Percentiles rank a stretch among this genome's conserved stretches.
Conservation (phyloP, 2,888 invertebrate genomes). For the Amblyjoppa fuscipennis region DNA sequence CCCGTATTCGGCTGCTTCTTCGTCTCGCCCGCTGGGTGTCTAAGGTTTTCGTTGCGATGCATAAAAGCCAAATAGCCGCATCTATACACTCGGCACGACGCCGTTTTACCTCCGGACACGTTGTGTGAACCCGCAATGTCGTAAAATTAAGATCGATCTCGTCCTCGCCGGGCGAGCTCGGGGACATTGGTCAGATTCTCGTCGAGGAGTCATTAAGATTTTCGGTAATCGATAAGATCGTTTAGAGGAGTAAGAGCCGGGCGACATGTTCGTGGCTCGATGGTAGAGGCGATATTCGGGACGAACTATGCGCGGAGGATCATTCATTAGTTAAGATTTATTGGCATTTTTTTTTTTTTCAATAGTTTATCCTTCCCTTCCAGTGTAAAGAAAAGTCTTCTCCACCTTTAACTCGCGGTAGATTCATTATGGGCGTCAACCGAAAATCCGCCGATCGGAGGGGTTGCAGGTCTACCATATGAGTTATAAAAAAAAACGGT, state of each 20-base stretch:
- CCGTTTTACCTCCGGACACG: background rate
- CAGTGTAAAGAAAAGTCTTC: too few relatives aligned
- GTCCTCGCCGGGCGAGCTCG: conserved; percentile 6
- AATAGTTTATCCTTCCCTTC: too few relatives aligned
- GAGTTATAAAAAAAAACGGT: too few relatives aligned
- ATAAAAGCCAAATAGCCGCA: conserved; percentile 13
- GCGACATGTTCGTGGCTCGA: conserved; percentile 37
- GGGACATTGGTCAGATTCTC: conserved; percentile 45
- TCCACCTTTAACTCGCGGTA: too few relatives aligned
- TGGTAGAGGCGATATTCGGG: background rate
- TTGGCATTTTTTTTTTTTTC: background rate
- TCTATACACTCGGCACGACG: conserved; percentile 3
- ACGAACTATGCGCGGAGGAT: conserved; percentile 61
- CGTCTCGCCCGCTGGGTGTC: conserved; percentile 9
- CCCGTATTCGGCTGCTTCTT: conserved; percentile 16
- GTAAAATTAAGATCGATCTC: conserved; percentile 53
- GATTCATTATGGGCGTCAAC: too few relatives aligned
- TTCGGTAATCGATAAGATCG: conserved; percentile 73
- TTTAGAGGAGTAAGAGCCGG: conserved; percentile 57
- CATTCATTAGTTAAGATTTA: conserved; percentile 73
- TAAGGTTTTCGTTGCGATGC: background rate
- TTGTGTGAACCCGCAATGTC: background rate
- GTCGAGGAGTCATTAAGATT: conserved; percentile 73
- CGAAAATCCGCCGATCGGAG: too few relatives aligned
- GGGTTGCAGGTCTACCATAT: too few relatives aligned